Base-by-base conservation (phyloP, 1,140 invertebrate genomes). In the Propsilocerus akamusi region DNA sequence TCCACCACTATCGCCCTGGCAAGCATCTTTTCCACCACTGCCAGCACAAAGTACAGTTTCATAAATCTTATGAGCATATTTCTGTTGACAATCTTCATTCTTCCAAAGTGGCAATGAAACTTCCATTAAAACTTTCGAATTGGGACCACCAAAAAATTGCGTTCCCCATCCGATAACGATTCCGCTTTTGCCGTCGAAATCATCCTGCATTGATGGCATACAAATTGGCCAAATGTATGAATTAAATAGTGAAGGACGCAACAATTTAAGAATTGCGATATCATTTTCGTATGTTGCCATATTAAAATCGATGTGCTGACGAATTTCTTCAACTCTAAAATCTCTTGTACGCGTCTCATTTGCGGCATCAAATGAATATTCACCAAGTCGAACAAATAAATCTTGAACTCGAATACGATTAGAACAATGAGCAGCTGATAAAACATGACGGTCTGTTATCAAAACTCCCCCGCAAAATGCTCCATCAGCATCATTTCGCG, bases 201-300 rank as follows among this genome's bases (percentile, higher is more conserved):
- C 63, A 37, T 71, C 60, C 25, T 72, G 74, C 0, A 70, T 51
- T 0, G 80, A 79, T 7, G 88, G 87, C 20, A 91, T 67, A 60
- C 88, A 92, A 37, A 90, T 78, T 0, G 85, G 86, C 75, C 84
- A 83, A 22, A 91, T 83, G 57, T 86, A 85, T 2, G 72, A 75
- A 53, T 81, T 80, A 58, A 86, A 88, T 3, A 72, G 66, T 0
- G 82, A 80, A 0, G 79, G 66, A 11, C 73, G 65, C 30, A 76
- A 69, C 5, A 91, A 66, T 58, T 78, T 80, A 20, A 91, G 53
- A n/a, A 91, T 74, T 0, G 84, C 81, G 47, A 91, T 81, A 56
- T 92, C 87, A 56, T 91, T 76, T 49, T 79, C 74, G 60, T 83
- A 86, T 8, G 71, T 80, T 5, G 70, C 57, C 0, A 66, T 55